phyloP scores from a whole-genome alignment of 2,113 vertebrate genomes.

The Climacteris rufus region DNA sequence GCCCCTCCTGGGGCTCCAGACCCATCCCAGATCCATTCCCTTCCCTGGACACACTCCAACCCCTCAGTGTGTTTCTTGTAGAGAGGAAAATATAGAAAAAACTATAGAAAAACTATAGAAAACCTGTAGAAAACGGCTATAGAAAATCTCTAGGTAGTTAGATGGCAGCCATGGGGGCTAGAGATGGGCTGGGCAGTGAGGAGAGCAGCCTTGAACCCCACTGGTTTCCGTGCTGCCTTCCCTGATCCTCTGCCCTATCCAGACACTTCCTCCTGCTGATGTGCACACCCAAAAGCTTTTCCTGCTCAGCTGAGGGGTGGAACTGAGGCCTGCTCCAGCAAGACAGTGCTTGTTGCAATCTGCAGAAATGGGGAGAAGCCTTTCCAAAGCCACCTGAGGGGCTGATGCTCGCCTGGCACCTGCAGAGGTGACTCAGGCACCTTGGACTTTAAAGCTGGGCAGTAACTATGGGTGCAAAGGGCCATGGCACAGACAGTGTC shows the following conservation, averaged over 20 bases:
- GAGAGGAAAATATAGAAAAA: background rate
- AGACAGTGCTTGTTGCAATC: background rate
- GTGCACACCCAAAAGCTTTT: background rate
- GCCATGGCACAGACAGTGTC: rapidly evolving
- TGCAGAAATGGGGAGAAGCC: background rate
- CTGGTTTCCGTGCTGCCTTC: background rate
- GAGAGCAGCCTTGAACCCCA: background rate
- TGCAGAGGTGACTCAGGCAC: background rate
- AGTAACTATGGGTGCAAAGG: background rate
- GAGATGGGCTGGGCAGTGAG: background rate
- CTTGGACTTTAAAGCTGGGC: background rate
- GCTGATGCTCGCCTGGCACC: background rate
- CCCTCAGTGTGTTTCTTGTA: background rate
- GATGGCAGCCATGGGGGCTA: background rate
- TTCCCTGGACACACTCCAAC: background rate
- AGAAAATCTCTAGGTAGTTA: background rate
- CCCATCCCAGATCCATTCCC: background rate
- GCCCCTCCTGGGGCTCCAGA: background rate
- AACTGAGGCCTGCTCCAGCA: background rate
- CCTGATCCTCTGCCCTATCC: background rate
- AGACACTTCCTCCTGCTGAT: background rate
- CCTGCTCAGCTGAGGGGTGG: background rate
- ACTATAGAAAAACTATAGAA: background rate
- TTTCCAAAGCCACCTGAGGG: background rate
- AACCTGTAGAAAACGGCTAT: background rate